Conservation (phyloP, 2,113 vertebrate genomes). For the Pogona vitticeps region DNA sequence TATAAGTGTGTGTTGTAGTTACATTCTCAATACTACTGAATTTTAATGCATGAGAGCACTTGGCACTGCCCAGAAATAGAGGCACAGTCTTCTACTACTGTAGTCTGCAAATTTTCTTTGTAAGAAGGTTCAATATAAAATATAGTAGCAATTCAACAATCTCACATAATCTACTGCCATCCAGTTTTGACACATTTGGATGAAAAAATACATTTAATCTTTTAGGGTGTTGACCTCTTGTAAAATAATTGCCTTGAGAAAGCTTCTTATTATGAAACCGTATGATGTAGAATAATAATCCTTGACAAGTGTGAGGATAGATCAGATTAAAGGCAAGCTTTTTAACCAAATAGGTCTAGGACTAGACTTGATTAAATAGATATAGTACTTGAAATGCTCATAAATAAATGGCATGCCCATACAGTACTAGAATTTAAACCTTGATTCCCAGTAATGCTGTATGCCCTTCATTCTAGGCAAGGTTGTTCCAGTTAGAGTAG, state of each 20-base stretch:
- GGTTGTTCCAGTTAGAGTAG: not conserved
- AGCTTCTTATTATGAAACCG: slow-evolving; percentile 1
- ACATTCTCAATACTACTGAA: not conserved
- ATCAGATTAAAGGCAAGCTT: not conserved
- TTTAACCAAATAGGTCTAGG: not conserved
- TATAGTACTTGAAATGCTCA: slow-evolving; percentile 11
- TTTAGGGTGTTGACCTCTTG: not conserved
- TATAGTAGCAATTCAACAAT: not conserved
- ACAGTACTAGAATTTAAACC: not conserved
- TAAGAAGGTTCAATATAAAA: not conserved
- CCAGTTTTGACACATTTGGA: not conserved
- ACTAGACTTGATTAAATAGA: not conserved
- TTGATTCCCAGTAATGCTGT: too few species aligned
- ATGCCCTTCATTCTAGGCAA: not conserved
- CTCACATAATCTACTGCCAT: not conserved
- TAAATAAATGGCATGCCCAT: not conserved
- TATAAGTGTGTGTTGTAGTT: too few species aligned
- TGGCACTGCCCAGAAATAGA: not conserved
- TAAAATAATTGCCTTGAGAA: not conserved
- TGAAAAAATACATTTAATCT: slow-evolving; percentile 1
- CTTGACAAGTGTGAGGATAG: not conserved
- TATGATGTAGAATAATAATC: not conserved
- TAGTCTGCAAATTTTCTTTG: not conserved
- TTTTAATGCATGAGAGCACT: not conserved
- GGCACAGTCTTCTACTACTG: not conserved